A percentile compares a stretch with the other conserved stretches of the same genome.
Evolutionary conservation across 2,888 invertebrate genomes (phyloP).

Genomic region (Chaetoderma sp.): DNA sequence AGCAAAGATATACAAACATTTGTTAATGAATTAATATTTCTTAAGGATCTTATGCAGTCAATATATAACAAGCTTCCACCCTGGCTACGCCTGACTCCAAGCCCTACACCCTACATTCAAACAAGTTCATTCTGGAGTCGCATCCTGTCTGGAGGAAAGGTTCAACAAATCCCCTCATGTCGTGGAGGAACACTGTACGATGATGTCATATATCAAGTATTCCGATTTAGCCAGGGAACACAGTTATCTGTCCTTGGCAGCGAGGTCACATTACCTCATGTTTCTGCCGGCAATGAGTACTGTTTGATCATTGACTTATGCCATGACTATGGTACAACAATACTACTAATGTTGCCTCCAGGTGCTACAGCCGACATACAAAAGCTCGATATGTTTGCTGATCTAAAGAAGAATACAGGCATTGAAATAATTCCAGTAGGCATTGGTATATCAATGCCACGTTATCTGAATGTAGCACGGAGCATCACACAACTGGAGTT

Average conservation of each 20-base stretch:
- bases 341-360: not conserved
- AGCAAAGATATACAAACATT: not conserved
- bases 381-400: not conserved
- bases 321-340: not conserved
- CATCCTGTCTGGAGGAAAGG: not conserved
- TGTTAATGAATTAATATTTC: not conserved
- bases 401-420: not conserved
- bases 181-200: not conserved
- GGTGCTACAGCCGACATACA: not conserved
- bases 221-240: not conserved
- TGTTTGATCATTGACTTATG: not conserved
- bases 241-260: not conserved
- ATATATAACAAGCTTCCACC: not conserved
- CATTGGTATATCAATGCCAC: not conserved
- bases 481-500: not conserved
- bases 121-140: slow-evolving; percentile 1
- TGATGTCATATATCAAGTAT: not conserved
- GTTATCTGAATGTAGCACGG: not conserved
- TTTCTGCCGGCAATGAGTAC: not conserved
- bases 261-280: not conserved
- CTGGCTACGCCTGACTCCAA: not conserved
- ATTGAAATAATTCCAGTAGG: not conserved
- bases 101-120: not conserved
- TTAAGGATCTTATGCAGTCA: not conserved
- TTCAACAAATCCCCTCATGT: not conserved